A percentile compares a stretch with the other conserved stretches of the same genome.
Conservation (phyloP, 2,888 invertebrate genomes). For the Nymphalis c-album region DNA sequence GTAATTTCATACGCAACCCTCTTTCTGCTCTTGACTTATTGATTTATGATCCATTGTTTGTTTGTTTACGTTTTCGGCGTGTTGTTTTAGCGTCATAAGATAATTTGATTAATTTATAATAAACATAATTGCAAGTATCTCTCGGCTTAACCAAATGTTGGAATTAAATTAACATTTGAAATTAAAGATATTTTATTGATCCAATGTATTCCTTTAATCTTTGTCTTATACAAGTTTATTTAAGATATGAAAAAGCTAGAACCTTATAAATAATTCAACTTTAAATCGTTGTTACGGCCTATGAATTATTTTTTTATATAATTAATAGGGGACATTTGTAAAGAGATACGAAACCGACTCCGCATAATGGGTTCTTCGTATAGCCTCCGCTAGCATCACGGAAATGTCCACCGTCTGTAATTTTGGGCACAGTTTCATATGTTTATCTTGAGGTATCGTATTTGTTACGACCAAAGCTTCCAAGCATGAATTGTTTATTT, state of each 20-base stretch:
- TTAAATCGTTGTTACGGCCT: too few relatives aligned
- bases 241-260: too few relatives aligned
- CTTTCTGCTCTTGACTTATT: conserved; percentile 4
- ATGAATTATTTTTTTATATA: background rate
- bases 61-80: background rate
- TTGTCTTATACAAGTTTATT: too few relatives aligned
- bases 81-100: too few relatives aligned
- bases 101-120: too few relatives aligned
- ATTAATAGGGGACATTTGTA: conserved; percentile 96
- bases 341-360: conserved; percentile 99
- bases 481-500: conserved; percentile 92
- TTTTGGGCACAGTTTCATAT: conserved; percentile 89
- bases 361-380: conserved; percentile 98
- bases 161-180: too few relatives aligned
- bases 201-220: too few relatives aligned
- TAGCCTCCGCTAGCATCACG: conserved; percentile 99
- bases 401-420: conserved; percentile 98
- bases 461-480: conserved; percentile 96
- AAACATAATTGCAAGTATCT: too few relatives aligned
- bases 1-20: too few relatives aligned
- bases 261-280: too few relatives aligned
- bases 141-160: too few relatives aligned
- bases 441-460: conserved; percentile 94
- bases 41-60: background rate
- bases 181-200: too few relatives aligned